Evolutionary conservation across 2,888 invertebrate species (phyloP).

Genomic region (Chloroclystis v-ata): DNA sequence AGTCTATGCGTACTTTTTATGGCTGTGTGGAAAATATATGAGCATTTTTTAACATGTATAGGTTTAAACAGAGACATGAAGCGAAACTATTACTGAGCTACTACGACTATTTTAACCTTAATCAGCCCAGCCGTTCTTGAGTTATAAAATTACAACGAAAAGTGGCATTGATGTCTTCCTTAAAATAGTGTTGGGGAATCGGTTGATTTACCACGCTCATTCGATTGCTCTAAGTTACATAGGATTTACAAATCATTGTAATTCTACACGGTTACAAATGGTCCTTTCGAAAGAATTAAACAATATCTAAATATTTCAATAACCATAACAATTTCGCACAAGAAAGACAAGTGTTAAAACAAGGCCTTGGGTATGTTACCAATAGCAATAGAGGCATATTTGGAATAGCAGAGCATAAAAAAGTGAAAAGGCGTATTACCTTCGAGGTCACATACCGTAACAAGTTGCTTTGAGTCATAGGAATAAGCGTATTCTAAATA

Average conservation of each 20-base stretch:
- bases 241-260: no score
- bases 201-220: no score
- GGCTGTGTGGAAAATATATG: neutral
- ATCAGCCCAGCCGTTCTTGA: no score
- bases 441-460: constrained; percentile 46
- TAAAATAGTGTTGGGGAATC: no score
- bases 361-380: constrained; percentile 32
- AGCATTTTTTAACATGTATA: no score
- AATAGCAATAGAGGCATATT: constrained; percentile 41
- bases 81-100: no score
- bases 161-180: no score
- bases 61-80: no score
- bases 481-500: constrained; percentile 15
- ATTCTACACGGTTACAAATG: no score
- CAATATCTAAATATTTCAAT: neutral
- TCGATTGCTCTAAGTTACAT: no score
- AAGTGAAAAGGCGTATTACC: constrained; percentile 45
- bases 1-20: neutral
- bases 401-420: constrained; percentile 43
- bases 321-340: neutral
- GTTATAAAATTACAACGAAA: no score
- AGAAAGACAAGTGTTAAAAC: constrained; percentile 6
- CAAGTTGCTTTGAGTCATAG: constrained; percentile 29
- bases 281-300: neutral
- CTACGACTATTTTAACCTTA: no score